phyloP scores from a whole-genome alignment of 2,888 invertebrate genomes.

The Drosophila merina region DNA sequence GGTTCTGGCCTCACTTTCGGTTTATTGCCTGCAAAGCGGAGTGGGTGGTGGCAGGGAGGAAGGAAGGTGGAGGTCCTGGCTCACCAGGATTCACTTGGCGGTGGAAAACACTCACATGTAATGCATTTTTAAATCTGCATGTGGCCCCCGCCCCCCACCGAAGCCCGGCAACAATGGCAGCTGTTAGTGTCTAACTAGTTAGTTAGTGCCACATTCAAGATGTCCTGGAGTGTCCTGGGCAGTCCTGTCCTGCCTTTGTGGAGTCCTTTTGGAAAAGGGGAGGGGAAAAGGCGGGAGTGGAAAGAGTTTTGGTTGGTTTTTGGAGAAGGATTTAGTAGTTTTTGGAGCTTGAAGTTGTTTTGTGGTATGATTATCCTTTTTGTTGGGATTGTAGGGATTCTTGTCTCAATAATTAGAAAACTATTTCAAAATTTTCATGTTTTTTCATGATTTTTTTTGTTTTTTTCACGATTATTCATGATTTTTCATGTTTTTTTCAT shows the following conservation, averaged over 20 bases:
- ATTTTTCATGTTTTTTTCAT: too few relatives aligned
- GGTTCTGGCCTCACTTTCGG: slow-evolving; percentile 43
- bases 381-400: too few relatives aligned
- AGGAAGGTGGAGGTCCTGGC: neutral
- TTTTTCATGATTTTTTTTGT: too few relatives aligned
- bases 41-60: neutral
- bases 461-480: too few relatives aligned
- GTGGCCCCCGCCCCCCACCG: slow-evolving; percentile 33
- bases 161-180: slow-evolving; percentile 46
- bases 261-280: neutral
- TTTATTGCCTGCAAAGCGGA: slow-evolving; percentile 24
- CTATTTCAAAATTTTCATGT: too few relatives aligned
- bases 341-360: too few relatives aligned
- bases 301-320: too few relatives aligned
- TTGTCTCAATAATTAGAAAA: too few relatives aligned
- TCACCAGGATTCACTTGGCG: neutral
- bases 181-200: slow-evolving; percentile 71
- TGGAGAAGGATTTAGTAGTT: too few relatives aligned
- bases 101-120: slow-evolving; percentile 61
- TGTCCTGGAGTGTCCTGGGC: neutral
- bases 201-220: slow-evolving; percentile 65
- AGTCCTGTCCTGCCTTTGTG: neutral
- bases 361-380: too few relatives aligned
- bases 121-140: slow-evolving; percentile 76
- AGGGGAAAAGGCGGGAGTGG: too few relatives aligned